Conservation (phyloP, 2,888 invertebrate species). For the Anorthoa munda region DNA sequence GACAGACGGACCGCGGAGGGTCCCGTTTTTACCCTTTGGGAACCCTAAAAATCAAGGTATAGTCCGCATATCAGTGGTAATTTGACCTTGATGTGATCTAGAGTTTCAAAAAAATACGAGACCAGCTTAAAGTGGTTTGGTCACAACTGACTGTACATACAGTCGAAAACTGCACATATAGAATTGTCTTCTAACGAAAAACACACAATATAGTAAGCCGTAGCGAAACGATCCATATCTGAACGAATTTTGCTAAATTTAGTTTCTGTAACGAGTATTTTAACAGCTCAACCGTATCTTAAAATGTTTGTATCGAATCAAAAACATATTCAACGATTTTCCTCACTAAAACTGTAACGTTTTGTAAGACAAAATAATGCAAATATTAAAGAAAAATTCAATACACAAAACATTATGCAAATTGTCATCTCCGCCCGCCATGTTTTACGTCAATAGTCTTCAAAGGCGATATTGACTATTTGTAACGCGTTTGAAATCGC, state of each 20-base stretch:
- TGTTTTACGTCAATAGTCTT: conserved; percentile 20
- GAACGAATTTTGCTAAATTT: neutral
- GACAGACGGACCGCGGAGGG: no score
- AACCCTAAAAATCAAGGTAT: neutral
- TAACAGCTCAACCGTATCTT: no score
- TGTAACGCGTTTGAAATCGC: conserved; percentile 26
- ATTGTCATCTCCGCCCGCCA: conserved; percentile 10
- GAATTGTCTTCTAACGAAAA: neutral
- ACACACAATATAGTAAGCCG: neutral
- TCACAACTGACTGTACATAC: no score
- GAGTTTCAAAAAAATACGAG: no score
- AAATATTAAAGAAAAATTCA: conserved; percentile 11
- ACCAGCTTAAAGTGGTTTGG: no score
- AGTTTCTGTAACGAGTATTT: neutral
- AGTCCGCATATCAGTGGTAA: no score
- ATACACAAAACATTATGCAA: neutral
- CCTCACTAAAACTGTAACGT: neutral
- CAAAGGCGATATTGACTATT: conserved; percentile 31
- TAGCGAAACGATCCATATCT: neutral
- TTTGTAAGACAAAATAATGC: neutral
- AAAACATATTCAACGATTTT: neutral
- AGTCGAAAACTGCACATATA: no score
- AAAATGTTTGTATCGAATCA: neutral
- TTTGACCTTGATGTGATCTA: no score
- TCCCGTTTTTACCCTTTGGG: no score